These are phyloP conservation scores for Achlya flavicornis DNA, from an alignment of 2,888 invertebrate species.

Conservation along the genomic window DNA sequence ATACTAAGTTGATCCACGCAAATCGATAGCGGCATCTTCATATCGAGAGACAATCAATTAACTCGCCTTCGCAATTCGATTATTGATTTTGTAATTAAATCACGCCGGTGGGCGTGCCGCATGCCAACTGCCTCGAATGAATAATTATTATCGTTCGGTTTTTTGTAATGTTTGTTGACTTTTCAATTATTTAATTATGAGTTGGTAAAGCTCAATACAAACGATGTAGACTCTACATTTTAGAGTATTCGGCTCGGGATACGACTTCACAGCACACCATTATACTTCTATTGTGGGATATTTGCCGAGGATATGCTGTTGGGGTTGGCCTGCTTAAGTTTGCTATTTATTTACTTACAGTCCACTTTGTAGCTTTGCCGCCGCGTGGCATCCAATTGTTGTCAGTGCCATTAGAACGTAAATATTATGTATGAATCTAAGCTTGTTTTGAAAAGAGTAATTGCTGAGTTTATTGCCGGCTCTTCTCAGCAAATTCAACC, in stretches of 20 bases:
- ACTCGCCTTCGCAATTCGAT: slow-evolving; percentile 70
- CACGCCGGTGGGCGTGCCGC: slow-evolving; percentile 66
- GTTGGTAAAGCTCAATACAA: background rate
- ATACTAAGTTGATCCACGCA: slow-evolving; percentile 59
- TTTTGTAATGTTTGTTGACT: slow-evolving; percentile 57
- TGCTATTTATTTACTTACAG: too few relatives aligned
- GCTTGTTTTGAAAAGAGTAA: too few relatives aligned
- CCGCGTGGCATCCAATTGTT: too few relatives aligned
- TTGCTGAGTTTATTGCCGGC: too few relatives aligned
- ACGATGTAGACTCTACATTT: background rate
- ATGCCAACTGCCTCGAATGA: slow-evolving; percentile 32
- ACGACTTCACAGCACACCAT: slow-evolving; percentile 18
- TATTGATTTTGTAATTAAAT: slow-evolving; percentile 82
- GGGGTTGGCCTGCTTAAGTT: too few relatives aligned
- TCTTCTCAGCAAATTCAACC: too few relatives aligned
- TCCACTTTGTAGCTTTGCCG: too few relatives aligned
- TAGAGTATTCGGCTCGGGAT: slow-evolving; percentile 32
- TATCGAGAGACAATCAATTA: slow-evolving; percentile 75
- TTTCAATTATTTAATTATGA: slow-evolving; percentile 60
- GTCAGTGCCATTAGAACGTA: too few relatives aligned
- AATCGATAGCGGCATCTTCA: slow-evolving; percentile 55
- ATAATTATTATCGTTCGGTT: slow-evolving; percentile 49
- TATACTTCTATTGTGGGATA: slow-evolving; percentile 32
- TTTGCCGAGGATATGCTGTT: slow-evolving; percentile 46
- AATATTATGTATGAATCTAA: too few relatives aligned